Evolutionary conservation across 92 coral and sea anemone genomes (phyloP).

Genomic region (Heteractis magnifica): DNA sequence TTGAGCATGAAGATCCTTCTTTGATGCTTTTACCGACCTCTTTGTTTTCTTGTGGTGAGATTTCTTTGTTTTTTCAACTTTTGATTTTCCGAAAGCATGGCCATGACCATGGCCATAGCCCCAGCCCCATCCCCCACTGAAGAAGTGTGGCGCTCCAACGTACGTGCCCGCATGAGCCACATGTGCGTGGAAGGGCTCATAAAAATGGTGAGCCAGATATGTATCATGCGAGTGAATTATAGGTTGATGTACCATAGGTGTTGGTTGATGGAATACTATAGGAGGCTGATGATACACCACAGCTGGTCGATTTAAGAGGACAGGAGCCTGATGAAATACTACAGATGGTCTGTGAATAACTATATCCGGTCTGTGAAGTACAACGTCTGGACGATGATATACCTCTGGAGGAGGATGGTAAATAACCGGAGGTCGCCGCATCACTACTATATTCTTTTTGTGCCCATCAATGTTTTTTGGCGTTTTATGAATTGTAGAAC

Average conservation of each 20-base stretch:
- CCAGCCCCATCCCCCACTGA: conserved; percentile 63
- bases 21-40: conserved; percentile 31
- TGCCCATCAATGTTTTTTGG: conserved; percentile 36
- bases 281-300: conserved; percentile 88
- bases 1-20: conserved; percentile 10
- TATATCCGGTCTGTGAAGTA: conserved; percentile 84
- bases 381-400: conserved; percentile 81
- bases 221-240: conserved; percentile 79
- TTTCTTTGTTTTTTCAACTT: conserved; percentile 37
- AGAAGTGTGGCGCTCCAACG: conserved; percentile 74
- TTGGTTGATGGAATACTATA: conserved; percentile 84
- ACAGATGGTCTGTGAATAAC: conserved; percentile 91
- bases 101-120: conserved; percentile 65
- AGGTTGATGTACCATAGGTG: conserved; percentile 90
- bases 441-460: conserved; percentile 78
- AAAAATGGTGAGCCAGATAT: conserved; percentile 76
- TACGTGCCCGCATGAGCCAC: conserved; percentile 62
- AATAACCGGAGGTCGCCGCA: conserved; percentile 91
- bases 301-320: conserved; percentile 81
- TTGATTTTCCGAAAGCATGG: conserved; percentile 79
- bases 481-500: conserved; percentile 3
- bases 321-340: conserved; percentile 82
- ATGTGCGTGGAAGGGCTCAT: conserved; percentile 62
- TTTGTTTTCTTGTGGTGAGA: conserved; percentile 24
- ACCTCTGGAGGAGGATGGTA: conserved; percentile 96